phyloP scores from a whole-genome alignment of 2,888 invertebrate genomes.

The Aphodius sticticus region DNA sequence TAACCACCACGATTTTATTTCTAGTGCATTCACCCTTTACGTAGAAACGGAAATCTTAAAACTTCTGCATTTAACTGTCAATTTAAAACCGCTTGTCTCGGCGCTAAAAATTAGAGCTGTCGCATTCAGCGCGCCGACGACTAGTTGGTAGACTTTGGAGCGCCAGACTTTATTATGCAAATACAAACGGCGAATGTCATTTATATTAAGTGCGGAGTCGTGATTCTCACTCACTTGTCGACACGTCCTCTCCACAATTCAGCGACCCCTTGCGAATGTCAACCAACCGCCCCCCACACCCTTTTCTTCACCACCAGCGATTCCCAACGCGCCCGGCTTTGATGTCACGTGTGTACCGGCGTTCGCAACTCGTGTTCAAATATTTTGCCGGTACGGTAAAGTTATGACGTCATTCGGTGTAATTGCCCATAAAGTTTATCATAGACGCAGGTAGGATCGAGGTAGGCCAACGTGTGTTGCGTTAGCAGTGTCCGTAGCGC shows the following conservation, averaged over 20 bases:
- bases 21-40: no score
- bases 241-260: slow-evolving; percentile 24
- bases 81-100: background rate
- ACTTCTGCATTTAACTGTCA: background rate
- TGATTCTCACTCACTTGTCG: slow-evolving; percentile 20
- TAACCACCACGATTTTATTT: no score
- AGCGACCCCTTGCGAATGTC: slow-evolving; percentile 16
- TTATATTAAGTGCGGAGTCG: slow-evolving; percentile 22
- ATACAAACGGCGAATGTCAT: slow-evolving; percentile 20
- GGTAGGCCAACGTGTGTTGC: background rate
- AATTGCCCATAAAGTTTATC: slow-evolving; percentile 23
- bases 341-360: slow-evolving; percentile 6
- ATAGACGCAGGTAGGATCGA: slow-evolving; percentile 19
- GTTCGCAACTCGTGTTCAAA: slow-evolving; percentile 7
- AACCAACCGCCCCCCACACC: background rate
- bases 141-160: background rate
- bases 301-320: background rate
- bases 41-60: no score
- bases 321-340: background rate
- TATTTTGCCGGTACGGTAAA: background rate
- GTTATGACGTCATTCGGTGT: slow-evolving; percentile 8
- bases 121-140: background rate
- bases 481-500: background rate
- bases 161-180: slow-evolving; percentile 22
- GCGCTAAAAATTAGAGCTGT: background rate